phyloP scores from a whole-genome alignment of 2,888 invertebrate genomes.

The Anoncus sp. region DNA sequence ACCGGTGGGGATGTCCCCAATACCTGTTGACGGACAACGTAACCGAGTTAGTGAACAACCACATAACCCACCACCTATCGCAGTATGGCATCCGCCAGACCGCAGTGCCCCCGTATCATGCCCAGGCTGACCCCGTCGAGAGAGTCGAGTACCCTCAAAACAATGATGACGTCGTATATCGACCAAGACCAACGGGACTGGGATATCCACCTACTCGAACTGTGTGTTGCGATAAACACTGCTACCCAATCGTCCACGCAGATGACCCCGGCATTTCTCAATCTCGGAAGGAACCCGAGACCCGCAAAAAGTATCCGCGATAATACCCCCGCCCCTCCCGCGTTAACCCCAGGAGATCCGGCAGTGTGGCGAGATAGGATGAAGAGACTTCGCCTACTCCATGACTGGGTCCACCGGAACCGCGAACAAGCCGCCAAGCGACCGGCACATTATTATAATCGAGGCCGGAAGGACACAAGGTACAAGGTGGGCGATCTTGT shows the following conservation, averaged over 20 bases:
- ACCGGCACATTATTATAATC: not conserved
- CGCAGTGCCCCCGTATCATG: constrained; percentile 6
- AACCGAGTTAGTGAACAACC: not conserved
- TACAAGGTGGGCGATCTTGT: not conserved
- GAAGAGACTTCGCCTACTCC: not conserved
- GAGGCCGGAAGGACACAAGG: not conserved
- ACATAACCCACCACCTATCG: not conserved
- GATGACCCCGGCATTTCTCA: constrained; percentile 70
- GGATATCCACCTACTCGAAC: constrained; percentile 13
- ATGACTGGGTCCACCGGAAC: constrained; percentile 11
- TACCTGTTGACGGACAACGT: not conserved
- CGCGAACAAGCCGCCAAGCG: not conserved
- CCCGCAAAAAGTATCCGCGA: constrained; percentile 30
- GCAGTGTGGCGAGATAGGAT: not conserved
- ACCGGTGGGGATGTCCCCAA: not conserved
- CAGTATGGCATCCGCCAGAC: constrained; percentile 1
- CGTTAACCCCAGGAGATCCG: not conserved
- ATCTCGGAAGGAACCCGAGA: constrained; percentile 64
- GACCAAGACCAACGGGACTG: constrained; percentile 3
- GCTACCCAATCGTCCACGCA: constrained; percentile 64
- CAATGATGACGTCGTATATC: constrained; percentile 3
- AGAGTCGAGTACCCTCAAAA: constrained; percentile 26
- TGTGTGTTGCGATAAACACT: constrained; percentile 59
- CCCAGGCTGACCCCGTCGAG: constrained; percentile 34
- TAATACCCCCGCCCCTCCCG: not conserved